Evolutionary conservation across 2,113 vertebrate genomes (phyloP).

Genomic region (Macquaria australasica): DNA sequence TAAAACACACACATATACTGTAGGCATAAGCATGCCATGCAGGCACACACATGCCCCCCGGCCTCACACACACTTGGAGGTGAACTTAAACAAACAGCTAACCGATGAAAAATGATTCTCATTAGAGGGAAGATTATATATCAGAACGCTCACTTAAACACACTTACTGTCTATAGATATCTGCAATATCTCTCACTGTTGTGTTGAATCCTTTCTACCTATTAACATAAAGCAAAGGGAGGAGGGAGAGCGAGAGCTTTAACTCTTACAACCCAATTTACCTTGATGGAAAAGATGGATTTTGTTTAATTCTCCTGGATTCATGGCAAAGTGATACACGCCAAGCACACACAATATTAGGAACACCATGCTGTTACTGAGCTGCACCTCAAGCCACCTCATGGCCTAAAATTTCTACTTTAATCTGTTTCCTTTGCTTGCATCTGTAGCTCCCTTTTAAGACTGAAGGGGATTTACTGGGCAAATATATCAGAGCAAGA

Average conservation of each 20-base stretch:
- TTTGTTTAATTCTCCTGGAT: slow-evolving; percentile 16
- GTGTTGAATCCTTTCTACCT: slow-evolving; percentile 3
- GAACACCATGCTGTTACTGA: background rate
- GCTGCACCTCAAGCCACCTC: slow-evolving; percentile 18
- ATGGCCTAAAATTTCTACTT: slow-evolving; percentile 10
- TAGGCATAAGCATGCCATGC: background rate
- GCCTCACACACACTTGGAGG: slow-evolving; percentile 2
- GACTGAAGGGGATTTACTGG: slow-evolving; percentile 27
- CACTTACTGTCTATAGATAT: slow-evolving; percentile 19
- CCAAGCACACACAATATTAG: slow-evolving; percentile 6
- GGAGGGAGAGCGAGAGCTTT: background rate
- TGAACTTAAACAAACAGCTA: slow-evolving; percentile 47
- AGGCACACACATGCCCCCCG: slow-evolving; percentile 9
- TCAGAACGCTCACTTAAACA: slow-evolving; percentile 48
- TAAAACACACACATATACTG: slow-evolving; percentile 32
- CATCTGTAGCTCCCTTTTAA: slow-evolving; percentile 18
- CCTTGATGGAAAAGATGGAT: slow-evolving; percentile 12
- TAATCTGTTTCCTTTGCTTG: slow-evolving; percentile 31
- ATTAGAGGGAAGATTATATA: slow-evolving; percentile 54
- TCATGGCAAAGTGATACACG: background rate
- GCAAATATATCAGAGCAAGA: slow-evolving; percentile 29
- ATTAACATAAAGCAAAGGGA: slow-evolving; percentile 2
- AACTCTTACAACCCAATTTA: background rate
- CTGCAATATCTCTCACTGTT: slow-evolving; percentile 10
- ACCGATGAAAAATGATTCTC: slow-evolving; percentile 57